Percentiles rank a stretch among this genome's conserved stretches.
Evolutionary conservation across 2,888 invertebrate genomes (phyloP).

Genomic region (Lasioglossum malachurum): DNA sequence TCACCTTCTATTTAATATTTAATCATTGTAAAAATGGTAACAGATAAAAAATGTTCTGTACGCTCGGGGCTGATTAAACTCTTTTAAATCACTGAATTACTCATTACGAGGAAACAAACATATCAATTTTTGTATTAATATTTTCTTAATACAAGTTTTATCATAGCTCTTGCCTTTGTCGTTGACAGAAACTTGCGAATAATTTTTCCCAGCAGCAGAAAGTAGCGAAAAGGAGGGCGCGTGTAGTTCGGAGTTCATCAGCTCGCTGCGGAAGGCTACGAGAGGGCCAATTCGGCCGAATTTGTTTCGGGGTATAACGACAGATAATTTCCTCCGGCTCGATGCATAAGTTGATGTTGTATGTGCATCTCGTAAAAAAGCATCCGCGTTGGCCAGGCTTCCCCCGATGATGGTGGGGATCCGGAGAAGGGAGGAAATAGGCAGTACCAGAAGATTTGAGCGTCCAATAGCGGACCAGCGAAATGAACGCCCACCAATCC

Average conservation of each 20-base stretch:
- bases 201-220: neutral
- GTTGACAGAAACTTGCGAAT: neutral
- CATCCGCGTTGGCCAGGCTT: neutral
- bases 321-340: slow-evolving; percentile 73
- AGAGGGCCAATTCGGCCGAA: slow-evolving; percentile 56
- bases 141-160: neutral
- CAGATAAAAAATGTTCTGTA: no score
- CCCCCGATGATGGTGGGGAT: neutral
- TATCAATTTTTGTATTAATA: neutral
- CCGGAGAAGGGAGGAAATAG: slow-evolving; percentile 6
- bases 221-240: neutral
- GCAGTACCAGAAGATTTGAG: neutral
- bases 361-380: slow-evolving; percentile 30
- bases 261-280: neutral
- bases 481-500: slow-evolving; percentile 22
- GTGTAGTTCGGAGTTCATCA: slow-evolving; percentile 16
- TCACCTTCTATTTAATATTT: no score
- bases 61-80: neutral
- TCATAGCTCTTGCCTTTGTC: no score
- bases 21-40: no score
- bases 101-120: neutral
- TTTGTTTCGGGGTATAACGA: slow-evolving; percentile 77
- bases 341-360: slow-evolving; percentile 56
- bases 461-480: slow-evolving; percentile 22
- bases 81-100: neutral